Percentiles rank a stretch among this genome's conserved stretches.
phyloP scores from a whole-genome alignment of 2,888 invertebrate species.

The Peribatodes rhomboidaria region DNA sequence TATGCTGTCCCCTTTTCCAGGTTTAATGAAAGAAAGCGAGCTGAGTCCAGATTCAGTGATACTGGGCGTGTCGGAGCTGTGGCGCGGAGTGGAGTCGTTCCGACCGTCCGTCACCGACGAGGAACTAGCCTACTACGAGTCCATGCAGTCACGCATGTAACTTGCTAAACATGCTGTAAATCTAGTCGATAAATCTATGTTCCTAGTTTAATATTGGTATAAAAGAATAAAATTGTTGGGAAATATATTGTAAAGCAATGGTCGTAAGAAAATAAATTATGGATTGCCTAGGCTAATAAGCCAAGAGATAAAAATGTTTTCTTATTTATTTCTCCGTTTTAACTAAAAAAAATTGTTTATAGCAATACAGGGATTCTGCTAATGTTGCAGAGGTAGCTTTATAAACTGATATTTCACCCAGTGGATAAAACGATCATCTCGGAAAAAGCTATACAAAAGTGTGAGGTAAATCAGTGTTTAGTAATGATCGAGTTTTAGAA shows the following conservation, averaged over 20 bases:
- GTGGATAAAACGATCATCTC: too few species aligned
- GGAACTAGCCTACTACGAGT: slow-evolving; percentile 90
- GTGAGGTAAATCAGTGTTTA: too few species aligned
- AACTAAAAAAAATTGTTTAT: neutral
- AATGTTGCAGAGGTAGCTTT: too few species aligned
- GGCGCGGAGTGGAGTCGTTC: slow-evolving; percentile 87
- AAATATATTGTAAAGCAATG: slow-evolving; percentile 9
- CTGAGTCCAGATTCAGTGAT: slow-evolving; percentile 85
- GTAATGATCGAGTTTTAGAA: too few species aligned
- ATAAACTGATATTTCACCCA: too few species aligned
- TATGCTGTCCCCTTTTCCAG: slow-evolving; percentile 65
- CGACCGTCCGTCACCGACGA: slow-evolving; percentile 90
- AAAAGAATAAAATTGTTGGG: slow-evolving; percentile 3
- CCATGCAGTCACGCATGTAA: slow-evolving; percentile 73
- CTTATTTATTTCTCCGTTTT: neutral
- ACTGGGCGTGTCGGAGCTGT: slow-evolving; percentile 89
- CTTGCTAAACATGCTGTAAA: slow-evolving; percentile 2
- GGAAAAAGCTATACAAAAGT: too few species aligned
- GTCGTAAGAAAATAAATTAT: slow-evolving; percentile 5
- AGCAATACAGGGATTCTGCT: too few species aligned
- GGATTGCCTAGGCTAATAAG: neutral
- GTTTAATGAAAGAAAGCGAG: slow-evolving; percentile 79
- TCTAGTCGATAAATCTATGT: slow-evolving; percentile 26
- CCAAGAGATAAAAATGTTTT: neutral
- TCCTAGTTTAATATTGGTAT: slow-evolving; percentile 9